Conservation (phyloP, 2,113 vertebrate genomes). For the Nipponia nippon region DNA sequence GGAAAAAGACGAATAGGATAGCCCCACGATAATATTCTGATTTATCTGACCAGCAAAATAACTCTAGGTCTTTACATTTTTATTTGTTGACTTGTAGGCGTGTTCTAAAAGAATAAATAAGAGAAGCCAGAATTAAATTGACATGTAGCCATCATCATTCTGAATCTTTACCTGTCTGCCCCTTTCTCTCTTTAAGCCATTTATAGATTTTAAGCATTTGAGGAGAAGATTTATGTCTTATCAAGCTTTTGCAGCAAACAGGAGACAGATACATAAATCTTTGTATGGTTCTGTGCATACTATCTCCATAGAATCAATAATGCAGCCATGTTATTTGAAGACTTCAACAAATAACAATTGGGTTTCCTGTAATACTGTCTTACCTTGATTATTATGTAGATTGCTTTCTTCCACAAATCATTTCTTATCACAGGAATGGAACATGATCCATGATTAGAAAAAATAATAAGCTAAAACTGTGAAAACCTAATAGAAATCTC, state of each 20-base stretch:
- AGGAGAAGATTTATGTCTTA: neutral
- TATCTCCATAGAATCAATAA: neutral
- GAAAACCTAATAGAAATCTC: neutral
- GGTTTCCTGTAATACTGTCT: neutral
- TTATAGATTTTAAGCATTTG: neutral
- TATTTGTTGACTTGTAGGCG: neutral
- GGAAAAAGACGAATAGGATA: neutral
- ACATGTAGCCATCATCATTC: neutral
- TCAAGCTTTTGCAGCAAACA: neutral
- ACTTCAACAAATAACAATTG: neutral
- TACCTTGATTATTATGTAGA: neutral
- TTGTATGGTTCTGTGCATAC: neutral
- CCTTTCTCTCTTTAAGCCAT: neutral
- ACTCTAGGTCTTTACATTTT: neutral
- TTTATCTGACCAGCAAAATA: neutral
- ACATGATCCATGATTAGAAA: neutral
- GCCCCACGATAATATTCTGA: neutral
- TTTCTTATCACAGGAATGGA: neutral
- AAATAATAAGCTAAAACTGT: neutral
- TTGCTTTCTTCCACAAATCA: neutral
- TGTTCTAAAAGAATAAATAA: neutral
- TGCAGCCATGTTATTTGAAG: neutral
- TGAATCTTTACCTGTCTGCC: neutral
- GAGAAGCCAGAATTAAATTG: neutral
- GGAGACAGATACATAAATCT: neutral